Evolutionary conservation across 2,797 vertebrate species (phyloP).

Genomic region (Macropus fuliginosus): DNA sequence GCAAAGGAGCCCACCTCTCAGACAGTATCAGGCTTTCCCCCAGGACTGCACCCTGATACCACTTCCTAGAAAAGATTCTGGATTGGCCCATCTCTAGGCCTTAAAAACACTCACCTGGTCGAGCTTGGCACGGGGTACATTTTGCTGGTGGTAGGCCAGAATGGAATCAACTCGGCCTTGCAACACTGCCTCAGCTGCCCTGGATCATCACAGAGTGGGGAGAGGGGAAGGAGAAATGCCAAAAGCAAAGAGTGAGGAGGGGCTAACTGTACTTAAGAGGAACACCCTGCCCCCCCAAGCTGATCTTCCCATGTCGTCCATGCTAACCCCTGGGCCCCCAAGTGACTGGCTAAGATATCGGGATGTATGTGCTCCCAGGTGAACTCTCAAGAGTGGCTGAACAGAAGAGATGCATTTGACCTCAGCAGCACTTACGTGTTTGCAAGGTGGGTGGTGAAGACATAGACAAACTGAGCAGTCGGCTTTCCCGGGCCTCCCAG

Average conservation of each 20-base stretch:
- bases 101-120: constrained; percentile 89
- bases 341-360: not conserved
- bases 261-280: not conserved
- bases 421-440: constrained; percentile 91
- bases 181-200: constrained; percentile 96
- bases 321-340: rapidly evolving
- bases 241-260: constrained; percentile 16
- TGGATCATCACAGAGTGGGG: constrained; percentile 74
- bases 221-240: not conserved
- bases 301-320: not conserved
- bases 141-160: constrained; percentile 98
- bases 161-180: constrained; percentile 96
- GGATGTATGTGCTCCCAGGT: not conserved
- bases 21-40: rapidly evolving
- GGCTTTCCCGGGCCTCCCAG: constrained; percentile 83
- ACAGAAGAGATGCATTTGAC: not conserved
- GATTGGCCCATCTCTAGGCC: not conserved
- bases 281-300: not conserved
- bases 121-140: constrained; percentile 93
- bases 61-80: not conserved
- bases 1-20: not conserved
- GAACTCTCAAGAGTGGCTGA: not conserved
- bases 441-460: constrained; percentile 97
- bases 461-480: constrained; percentile 94
- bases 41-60: not conserved